These are phyloP conservation scores for Montipora capitata DNA, from an alignment of 92 coral and sea anemone genomes.

Conservation along the genomic window DNA sequence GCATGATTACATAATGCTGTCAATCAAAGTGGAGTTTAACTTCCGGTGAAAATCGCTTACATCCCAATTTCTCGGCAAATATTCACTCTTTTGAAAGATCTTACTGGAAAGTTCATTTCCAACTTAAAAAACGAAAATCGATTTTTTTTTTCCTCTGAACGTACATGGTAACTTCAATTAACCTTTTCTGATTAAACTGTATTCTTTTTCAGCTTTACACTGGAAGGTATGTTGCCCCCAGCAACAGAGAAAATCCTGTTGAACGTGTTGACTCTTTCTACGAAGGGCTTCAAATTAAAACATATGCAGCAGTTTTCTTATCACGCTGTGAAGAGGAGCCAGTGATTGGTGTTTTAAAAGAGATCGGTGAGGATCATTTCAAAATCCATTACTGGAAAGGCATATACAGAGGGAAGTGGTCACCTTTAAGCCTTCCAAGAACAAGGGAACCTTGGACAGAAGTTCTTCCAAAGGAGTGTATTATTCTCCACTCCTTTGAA, in stretches of 20 bases:
- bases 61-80: conserved; percentile 18
- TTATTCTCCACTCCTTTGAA: no score
- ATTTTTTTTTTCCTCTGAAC: background rate
- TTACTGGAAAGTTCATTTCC: background rate
- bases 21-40: no score
- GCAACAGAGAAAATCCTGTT: background rate
- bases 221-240: conserved; percentile 3
- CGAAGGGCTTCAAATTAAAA: background rate
- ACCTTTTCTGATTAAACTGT: no score
- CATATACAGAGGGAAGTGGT: no score
- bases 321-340: conserved; percentile 41
- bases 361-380: conserved; percentile 18
- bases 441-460: conserved; percentile 62
- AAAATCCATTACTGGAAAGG: background rate
- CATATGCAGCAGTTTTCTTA: conserved; percentile 22
- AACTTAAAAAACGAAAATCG: background rate
- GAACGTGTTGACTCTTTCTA: background rate
- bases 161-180: background rate
- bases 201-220: background rate
- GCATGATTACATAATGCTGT: no score
- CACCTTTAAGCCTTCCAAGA: background rate
- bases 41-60: background rate
- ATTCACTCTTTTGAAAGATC: background rate
- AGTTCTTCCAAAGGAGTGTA: background rate
- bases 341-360: conserved; percentile 53